Conservation (phyloP, 2,888 invertebrate genomes). For the Galerucella nymphaeae region DNA sequence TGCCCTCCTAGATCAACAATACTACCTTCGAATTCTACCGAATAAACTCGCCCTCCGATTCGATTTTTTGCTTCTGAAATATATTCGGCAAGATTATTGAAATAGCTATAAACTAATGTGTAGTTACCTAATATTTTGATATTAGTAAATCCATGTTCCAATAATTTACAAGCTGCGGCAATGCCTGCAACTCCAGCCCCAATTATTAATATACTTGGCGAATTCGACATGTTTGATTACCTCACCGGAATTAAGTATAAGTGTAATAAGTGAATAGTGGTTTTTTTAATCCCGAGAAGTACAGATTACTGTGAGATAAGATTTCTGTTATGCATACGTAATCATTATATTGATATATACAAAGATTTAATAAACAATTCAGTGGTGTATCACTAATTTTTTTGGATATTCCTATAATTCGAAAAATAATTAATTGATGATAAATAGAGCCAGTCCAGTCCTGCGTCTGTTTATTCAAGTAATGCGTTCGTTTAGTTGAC, state of each 20-base stretch:
- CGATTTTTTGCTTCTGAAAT: conserved; percentile 64
- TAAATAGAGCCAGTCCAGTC: neutral
- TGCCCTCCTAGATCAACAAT: conserved; percentile 60
- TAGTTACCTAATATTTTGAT: conserved; percentile 54
- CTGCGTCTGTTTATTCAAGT: neutral
- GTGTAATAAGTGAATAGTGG: neutral
- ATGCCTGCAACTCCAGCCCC: conserved; percentile 72
- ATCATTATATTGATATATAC: neutral
- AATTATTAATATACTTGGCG: conserved; percentile 65
- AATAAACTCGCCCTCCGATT: conserved; percentile 60
- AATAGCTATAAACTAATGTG: conserved; percentile 50
- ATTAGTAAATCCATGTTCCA: conserved; percentile 64
- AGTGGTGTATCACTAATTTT: neutral
- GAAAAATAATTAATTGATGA: neutral
- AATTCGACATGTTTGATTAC: conserved; percentile 14
- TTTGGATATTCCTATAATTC: neutral
- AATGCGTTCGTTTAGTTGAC: neutral
- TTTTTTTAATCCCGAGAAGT: neutral
- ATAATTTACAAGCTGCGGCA: conserved; percentile 67
- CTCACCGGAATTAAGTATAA: neutral
- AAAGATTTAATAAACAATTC: neutral
- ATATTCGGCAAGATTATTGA: conserved; percentile 58
- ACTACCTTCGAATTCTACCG: conserved; percentile 52
- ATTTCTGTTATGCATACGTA: neutral
- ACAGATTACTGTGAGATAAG: neutral